Percentiles rank a stretch among this genome's conserved stretches.
phyloP scores from a whole-genome alignment of 1,140 invertebrate genomes.

The Ruditapes philippinarum region DNA sequence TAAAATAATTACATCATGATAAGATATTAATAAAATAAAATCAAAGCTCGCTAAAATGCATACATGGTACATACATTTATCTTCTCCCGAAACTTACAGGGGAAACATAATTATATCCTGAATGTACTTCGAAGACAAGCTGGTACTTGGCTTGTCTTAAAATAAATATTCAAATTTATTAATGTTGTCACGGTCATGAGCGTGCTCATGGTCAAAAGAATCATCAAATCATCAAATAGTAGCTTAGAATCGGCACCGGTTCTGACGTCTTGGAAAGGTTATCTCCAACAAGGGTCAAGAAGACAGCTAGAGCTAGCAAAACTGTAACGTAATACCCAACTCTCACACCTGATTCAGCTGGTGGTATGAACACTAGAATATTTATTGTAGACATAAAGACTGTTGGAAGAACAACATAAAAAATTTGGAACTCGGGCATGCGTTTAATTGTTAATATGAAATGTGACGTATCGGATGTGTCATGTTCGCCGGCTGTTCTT shows the following conservation, averaged over 20 bases:
- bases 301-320: slow-evolving; percentile 39
- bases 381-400: slow-evolving; percentile 9
- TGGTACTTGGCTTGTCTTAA: not conserved
- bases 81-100: not conserved
- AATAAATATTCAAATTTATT: not conserved
- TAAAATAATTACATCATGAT: too few species aligned
- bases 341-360: slow-evolving; percentile 32
- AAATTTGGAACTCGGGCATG: not conserved
- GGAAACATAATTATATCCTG: not conserved
- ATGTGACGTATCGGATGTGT: not conserved
- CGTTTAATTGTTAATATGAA: not conserved
- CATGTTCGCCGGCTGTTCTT: not conserved
- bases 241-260: slow-evolving; percentile 35
- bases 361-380: slow-evolving; percentile 16
- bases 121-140: not conserved
- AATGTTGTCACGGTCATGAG: not conserved
- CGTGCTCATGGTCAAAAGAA: not conserved
- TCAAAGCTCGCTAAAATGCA: too few species aligned
- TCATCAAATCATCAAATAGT: slow-evolving; percentile 32
- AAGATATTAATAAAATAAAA: too few species aligned
- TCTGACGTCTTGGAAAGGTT: slow-evolving; percentile 49
- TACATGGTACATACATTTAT: not conserved
- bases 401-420: slow-evolving; percentile 4
- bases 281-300: slow-evolving; percentile 46
- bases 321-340: slow-evolving; percentile 30